phyloP scores from a whole-genome alignment of 2,113 vertebrate species.

The Centropus unirufus region DNA sequence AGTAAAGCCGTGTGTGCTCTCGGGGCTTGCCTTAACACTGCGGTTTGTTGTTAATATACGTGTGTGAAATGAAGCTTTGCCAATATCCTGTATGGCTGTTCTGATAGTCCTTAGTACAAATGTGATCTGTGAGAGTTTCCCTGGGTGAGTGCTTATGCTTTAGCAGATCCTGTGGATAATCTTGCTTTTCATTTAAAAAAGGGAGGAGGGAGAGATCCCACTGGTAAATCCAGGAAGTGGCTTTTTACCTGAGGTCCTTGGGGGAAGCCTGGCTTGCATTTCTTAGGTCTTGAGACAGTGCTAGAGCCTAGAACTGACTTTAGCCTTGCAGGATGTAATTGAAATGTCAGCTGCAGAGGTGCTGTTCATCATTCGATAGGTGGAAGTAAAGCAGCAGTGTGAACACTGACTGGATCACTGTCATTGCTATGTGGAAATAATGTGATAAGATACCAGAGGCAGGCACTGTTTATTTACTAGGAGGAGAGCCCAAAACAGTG shows the following conservation, averaged over 20 bases:
- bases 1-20: not conserved
- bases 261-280: not conserved
- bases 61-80: not conserved
- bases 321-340: not conserved
- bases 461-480: not conserved
- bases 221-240: not conserved
- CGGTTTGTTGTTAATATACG: accelerated
- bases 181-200: not conserved
- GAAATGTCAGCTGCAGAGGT: not conserved
- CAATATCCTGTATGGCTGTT: accelerated
- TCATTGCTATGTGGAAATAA: not conserved
- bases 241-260: not conserved
- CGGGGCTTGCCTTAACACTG: not conserved
- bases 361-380: not conserved
- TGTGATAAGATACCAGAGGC: not conserved
- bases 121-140: not conserved
- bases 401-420: no score
- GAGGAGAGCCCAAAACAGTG: not conserved
- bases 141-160: not conserved
- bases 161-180: not conserved
- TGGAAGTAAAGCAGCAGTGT: not conserved
- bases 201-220: accelerated
- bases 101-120: not conserved
- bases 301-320: not conserved
- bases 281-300: not conserved